Percentiles rank a stretch among this genome's conserved stretches.
Conservation (phyloP, 2,113 vertebrate genomes). For the rabbit (Oryctolagus cuniculus) region mOryCun1.1 NC_091439.1:32220001-32220500, state of each 20-base stretch:
- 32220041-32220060: background rate
- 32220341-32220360: background rate
- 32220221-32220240: background rate
- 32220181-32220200: background rate
- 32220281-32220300: background rate
- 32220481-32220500: background rate
- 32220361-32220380: background rate
- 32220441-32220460: background rate
- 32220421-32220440: background rate
- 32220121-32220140: background rate
- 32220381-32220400: background rate
- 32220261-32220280: background rate
- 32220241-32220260: background rate
- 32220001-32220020: background rate
- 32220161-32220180: background rate
- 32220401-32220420: background rate
- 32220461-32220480: background rate
- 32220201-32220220: background rate
- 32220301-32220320: background rate
- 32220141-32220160: background rate
- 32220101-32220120: background rate
- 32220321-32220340: background rate
- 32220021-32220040: background rate
- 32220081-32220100: background rate
- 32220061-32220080: background rate